phyloP scores from a whole-genome alignment of 2,888 invertebrate species.

The Phengaris arion region DNA sequence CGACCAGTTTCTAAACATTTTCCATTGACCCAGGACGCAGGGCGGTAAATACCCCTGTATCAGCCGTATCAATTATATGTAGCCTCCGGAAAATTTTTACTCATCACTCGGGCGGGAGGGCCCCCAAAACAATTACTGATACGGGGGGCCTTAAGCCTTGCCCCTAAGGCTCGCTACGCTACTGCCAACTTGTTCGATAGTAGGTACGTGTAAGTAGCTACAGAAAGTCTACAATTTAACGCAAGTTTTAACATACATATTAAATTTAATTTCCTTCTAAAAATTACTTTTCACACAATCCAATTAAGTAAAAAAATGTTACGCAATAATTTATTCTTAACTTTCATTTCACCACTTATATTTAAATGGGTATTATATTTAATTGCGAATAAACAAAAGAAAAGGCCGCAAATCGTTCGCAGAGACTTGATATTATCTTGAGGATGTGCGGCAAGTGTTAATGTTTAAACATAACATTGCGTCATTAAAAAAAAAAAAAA shows the following conservation, averaged over 20 bases:
- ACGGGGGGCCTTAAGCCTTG: no score
- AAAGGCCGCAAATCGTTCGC: slow-evolving; percentile 3
- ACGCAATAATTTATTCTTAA: background rate
- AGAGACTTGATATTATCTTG: background rate
- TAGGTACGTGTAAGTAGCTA: background rate
- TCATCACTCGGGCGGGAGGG: no score
- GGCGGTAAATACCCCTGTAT: no score
- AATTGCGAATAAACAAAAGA: slow-evolving; percentile 9
- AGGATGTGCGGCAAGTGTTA: background rate
- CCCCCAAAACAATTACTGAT: no score
- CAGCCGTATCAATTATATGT: no score
- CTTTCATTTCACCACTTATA: slow-evolving; percentile 1
- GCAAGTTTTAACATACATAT: background rate
- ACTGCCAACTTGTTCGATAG: no score
- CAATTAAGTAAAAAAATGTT: background rate
- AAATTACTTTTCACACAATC: background rate
- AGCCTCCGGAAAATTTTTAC: no score
- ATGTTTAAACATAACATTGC: slow-evolving; percentile 3
- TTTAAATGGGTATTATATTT: background rate
- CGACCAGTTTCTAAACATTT: no score
- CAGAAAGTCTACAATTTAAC: background rate
- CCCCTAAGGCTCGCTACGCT: no score
- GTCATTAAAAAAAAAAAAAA: slow-evolving; percentile 1
- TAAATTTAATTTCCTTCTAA: background rate
- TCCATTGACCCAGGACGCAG: no score